Conservation (phyloP, 64 coral and sea anemone species). For the Stylophora pistillata region DNA sequence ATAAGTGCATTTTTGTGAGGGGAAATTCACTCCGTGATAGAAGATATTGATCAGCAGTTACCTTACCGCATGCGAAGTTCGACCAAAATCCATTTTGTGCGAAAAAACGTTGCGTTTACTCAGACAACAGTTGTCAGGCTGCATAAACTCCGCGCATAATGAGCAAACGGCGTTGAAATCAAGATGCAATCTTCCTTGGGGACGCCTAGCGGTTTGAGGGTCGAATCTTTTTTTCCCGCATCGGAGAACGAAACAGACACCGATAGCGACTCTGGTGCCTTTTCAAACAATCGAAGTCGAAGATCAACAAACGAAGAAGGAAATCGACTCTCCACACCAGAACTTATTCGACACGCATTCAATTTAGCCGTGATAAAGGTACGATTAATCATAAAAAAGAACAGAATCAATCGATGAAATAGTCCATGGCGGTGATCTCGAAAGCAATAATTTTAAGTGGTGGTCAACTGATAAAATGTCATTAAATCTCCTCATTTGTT, state of each 20-base stretch:
- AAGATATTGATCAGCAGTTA: neutral
- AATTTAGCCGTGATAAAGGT: slow-evolving; percentile 60
- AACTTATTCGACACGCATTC: slow-evolving; percentile 54
- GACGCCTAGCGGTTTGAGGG: neutral
- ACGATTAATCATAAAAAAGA: neutral
- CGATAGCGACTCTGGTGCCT: slow-evolving; percentile 28
- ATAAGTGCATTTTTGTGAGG: slow-evolving; percentile 7
- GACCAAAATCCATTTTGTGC: neutral
- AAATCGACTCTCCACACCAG: slow-evolving; percentile 50
- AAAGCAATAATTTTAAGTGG: neutral
- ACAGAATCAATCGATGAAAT: neutral
- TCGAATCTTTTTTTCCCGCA: slow-evolving; percentile 10
- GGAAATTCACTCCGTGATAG: neutral
- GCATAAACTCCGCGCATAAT: neutral
- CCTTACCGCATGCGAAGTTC: neutral
- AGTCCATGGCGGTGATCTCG: neutral
- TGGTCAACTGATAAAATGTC: neutral
- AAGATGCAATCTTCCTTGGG: slow-evolving; percentile 15
- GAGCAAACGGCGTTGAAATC: neutral
- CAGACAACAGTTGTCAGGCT: neutral
- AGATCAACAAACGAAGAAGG: slow-evolving; percentile 23
- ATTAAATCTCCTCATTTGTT: neutral
- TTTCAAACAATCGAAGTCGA: neutral
- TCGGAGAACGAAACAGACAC: slow-evolving; percentile 39
- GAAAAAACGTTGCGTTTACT: neutral